Conservation (phyloP, 2,113 vertebrate species). For the Hydrochoerus hydrochaeris region DNA sequence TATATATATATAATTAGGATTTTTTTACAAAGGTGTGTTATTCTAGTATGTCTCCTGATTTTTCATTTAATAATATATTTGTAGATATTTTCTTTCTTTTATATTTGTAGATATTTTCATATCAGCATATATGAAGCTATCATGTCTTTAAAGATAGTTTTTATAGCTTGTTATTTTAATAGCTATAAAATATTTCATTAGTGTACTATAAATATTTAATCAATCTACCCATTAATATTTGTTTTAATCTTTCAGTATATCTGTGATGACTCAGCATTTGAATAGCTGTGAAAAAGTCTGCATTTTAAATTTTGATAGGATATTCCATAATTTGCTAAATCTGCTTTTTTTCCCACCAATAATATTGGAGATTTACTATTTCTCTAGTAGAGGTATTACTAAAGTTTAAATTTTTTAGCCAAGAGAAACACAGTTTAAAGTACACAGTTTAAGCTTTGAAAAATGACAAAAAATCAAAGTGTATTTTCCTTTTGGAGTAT, state of each 20-base stretch:
- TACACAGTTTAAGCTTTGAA: background rate
- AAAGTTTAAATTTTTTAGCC: slow-evolving; percentile 38
- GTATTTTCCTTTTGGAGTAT: background rate
- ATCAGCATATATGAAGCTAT: background rate
- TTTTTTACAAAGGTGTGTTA: background rate
- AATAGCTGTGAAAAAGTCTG: background rate
- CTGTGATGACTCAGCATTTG: background rate
- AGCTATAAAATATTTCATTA: background rate
- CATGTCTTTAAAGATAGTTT: background rate
- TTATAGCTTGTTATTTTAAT: slow-evolving; percentile 34
- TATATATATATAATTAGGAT: background rate
- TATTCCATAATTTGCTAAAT: slow-evolving; percentile 27
- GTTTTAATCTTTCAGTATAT: slow-evolving; percentile 50
- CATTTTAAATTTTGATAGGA: slow-evolving; percentile 19
- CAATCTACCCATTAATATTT: background rate
- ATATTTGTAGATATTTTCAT: background rate
- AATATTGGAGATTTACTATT: slow-evolving; percentile 7
- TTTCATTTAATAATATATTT: slow-evolving; percentile 39
- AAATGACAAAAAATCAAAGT: background rate
- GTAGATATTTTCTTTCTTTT: background rate
- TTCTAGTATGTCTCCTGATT: background rate
- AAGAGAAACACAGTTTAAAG: slow-evolving; percentile 38
- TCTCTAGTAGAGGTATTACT: background rate
- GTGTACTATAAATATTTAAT: background rate
- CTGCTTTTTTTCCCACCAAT: background rate